A percentile compares a stretch with the other conserved stretches of the same genome.
phyloP scores from a whole-genome alignment of 2,113 vertebrate species.

The Hippocampus abdominalis region DNA sequence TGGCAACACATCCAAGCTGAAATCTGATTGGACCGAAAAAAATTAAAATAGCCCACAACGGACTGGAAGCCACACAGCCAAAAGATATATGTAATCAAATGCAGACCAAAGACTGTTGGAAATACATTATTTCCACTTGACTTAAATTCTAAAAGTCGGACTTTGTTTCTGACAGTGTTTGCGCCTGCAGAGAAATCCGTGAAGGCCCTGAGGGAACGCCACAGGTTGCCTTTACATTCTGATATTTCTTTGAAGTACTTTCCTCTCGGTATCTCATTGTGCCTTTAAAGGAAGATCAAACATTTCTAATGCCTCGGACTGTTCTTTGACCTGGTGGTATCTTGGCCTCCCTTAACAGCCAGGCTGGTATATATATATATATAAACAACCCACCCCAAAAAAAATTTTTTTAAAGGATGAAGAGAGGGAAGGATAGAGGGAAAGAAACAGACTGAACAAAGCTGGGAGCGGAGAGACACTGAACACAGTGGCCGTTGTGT shows the following conservation, averaged over 20 bases:
- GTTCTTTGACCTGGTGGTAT: conserved; percentile 60
- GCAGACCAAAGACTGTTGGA: no score
- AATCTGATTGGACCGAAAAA: no score
- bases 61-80: no score
- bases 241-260: conserved; percentile 40
- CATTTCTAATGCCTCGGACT: conserved; percentile 44
- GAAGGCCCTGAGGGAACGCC: no score
- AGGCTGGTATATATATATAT: conserved; percentile 49
- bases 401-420: conserved; percentile 13
- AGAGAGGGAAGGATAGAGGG: conserved; percentile 39
- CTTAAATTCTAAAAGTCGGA: no score
- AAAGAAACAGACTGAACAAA: conserved; percentile 65
- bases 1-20: no score
- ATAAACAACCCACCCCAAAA: conserved; percentile 56
- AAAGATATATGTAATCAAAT: no score
- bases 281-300: conserved; percentile 39
- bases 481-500: conserved; percentile 79
- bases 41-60: no score
- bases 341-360: conserved; percentile 63
- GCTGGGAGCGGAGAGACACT: conserved; percentile 67
- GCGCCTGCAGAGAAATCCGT: no score
- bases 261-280: conserved; percentile 48
- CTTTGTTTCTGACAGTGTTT: no score
- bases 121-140: no score
- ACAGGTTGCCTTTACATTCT: conserved; percentile 21